Conservation (phyloP, 2,797 vertebrate genomes). For the Oophaga sylvatica region DNA sequence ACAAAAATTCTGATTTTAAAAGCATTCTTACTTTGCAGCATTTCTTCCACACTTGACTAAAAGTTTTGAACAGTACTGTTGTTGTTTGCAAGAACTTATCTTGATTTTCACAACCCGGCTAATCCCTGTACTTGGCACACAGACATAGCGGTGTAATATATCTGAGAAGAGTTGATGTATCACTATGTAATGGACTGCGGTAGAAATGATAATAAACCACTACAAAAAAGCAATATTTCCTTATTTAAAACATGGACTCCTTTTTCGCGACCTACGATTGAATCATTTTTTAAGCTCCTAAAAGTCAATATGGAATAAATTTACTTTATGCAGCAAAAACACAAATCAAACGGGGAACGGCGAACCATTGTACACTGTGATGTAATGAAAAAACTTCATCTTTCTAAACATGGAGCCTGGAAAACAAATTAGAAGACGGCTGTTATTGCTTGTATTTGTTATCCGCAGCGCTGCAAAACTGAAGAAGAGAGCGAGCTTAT, state of each 20-base stretch:
- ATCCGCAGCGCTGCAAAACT: slow-evolving; percentile 36
- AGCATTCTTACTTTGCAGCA: too few relatives aligned
- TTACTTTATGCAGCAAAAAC: slow-evolving; percentile 49
- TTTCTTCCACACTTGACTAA: too few relatives aligned
- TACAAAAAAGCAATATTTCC: slow-evolving; percentile 41
- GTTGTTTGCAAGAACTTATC: background rate
- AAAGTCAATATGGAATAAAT: slow-evolving; percentile 57
- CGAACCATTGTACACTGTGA: slow-evolving; percentile 17
- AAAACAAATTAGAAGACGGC: slow-evolving; percentile 41
- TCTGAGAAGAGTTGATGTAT: slow-evolving; percentile 21
- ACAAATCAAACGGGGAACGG: slow-evolving; percentile 34
- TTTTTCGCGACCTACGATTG: slow-evolving; percentile 19
- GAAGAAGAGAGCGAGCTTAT: slow-evolving; percentile 36
- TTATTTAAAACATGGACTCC: slow-evolving; percentile 41
- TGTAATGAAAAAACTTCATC: slow-evolving; percentile 58
- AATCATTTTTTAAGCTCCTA: slow-evolving; percentile 52
- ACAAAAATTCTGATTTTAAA: too few relatives aligned
- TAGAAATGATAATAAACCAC: slow-evolving; percentile 26
- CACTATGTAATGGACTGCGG: slow-evolving; percentile 34
- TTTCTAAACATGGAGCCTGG: slow-evolving; percentile 40
- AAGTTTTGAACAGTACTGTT: background rate
- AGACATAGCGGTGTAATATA: slow-evolving; percentile 4
- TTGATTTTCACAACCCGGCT: background rate
- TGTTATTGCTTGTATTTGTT: slow-evolving; percentile 58
- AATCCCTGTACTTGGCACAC: background rate